phyloP scores from a whole-genome alignment of 2,113 vertebrate species.

The Cheirogaleus medius region DNA sequence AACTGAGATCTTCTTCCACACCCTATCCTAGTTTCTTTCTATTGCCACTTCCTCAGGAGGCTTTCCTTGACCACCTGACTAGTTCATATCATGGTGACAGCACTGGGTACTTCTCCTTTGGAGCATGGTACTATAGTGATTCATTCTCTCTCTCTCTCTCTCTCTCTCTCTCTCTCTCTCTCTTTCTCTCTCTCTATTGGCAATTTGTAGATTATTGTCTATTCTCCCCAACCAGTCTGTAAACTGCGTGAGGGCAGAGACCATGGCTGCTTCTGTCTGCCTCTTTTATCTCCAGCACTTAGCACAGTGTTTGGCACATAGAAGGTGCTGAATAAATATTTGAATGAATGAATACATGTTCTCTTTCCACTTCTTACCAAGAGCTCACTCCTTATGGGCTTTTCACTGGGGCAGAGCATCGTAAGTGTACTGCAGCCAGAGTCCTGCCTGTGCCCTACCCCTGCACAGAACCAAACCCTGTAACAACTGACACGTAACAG shows the following conservation, averaged over 20 bases:
- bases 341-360: slow-evolving; percentile 27
- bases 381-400: not conserved
- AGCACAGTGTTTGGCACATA: not conserved
- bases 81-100: not conserved
- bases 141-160: not conserved
- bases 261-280: not conserved
- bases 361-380: not conserved
- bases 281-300: not conserved
- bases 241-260: not conserved
- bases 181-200: not conserved
- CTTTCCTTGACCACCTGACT: not conserved
- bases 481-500: not conserved
- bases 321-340: not conserved
- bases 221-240: not conserved
- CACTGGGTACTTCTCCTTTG: not conserved
- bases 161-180: too few relatives aligned
- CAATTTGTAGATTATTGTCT: not conserved
- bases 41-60: not conserved
- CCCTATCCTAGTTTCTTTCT: not conserved
- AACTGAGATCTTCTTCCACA: not conserved
- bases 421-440: not conserved
- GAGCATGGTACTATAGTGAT: not conserved
- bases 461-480: not conserved
- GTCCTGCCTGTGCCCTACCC: not conserved
- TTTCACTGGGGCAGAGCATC: not conserved